phyloP scores from a whole-genome alignment of 2,888 invertebrate genomes.

The Orgyia antiqua region DNA sequence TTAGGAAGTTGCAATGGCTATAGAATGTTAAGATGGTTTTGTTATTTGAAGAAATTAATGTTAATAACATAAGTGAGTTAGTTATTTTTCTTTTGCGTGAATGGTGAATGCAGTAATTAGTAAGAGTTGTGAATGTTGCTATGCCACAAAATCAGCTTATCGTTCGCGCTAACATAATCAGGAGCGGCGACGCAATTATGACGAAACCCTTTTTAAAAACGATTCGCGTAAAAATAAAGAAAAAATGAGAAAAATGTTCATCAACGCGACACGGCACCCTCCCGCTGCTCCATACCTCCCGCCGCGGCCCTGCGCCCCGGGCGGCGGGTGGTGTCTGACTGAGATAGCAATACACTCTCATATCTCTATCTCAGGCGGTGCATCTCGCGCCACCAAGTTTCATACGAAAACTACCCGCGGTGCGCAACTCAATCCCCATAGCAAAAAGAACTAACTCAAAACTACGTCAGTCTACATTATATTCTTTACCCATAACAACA shows the following conservation, averaged over 20 bases:
- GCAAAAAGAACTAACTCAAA: constrained; percentile 31
- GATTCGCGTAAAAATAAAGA: constrained; percentile 75
- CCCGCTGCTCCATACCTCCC: constrained; percentile 36
- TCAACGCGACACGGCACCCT: constrained; percentile 75
- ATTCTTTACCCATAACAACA: constrained; percentile 5
- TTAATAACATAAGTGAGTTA: no score
- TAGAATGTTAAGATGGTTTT: no score
- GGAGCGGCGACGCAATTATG: constrained; percentile 71
- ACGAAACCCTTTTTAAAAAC: constrained; percentile 77
- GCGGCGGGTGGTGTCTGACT: constrained; percentile 62
- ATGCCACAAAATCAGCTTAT: constrained; percentile 56
- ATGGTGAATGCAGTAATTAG: no score
- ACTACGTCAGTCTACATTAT: constrained; percentile 8
- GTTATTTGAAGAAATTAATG: no score
- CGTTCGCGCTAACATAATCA: constrained; percentile 64
- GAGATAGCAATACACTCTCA: constrained; percentile 36
- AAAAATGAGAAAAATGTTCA: constrained; percentile 77
- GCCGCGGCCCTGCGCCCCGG: constrained; percentile 45
- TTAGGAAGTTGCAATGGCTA: no score
- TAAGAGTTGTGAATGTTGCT: no score
- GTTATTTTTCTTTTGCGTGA: no score
- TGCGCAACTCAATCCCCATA: constrained; percentile 44
- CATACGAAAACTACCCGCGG: constrained; percentile 75
- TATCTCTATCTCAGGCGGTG: constrained; percentile 48
- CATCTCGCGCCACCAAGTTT: constrained; percentile 72